These are phyloP conservation scores for Lepidothrix coronata DNA, from an alignment of 2,113 vertebrate genomes.

Conservation along the genomic window DNA sequence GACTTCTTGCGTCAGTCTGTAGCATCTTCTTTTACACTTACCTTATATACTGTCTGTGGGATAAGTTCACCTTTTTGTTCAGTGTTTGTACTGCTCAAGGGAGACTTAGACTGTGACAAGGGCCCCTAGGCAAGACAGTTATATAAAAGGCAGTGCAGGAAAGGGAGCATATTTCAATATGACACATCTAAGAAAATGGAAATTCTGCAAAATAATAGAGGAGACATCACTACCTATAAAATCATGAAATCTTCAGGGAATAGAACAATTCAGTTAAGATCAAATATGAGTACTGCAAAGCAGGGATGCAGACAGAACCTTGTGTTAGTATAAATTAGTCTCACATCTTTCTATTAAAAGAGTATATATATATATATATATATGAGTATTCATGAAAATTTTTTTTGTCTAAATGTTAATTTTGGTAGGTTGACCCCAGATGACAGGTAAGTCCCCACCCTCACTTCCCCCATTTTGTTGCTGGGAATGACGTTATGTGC, in stretches of 20 bases:
- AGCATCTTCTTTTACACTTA: background rate
- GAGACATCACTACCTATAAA: background rate
- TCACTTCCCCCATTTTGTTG: fast-evolving
- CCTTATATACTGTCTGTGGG: background rate
- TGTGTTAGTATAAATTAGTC: background rate
- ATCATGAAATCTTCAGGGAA: background rate
- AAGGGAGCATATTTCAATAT: background rate
- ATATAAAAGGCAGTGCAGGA: background rate
- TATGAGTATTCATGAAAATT: background rate
- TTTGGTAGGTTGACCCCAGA: background rate
- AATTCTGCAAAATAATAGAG: background rate
- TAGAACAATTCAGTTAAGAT: background rate
- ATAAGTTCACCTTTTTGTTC: background rate
- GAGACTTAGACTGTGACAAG: background rate
- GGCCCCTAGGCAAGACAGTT: background rate
- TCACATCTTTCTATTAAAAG: background rate
- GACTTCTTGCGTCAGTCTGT: background rate
- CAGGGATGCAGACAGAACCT: background rate
- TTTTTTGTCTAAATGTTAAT: background rate
- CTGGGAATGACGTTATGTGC: fast-evolving
- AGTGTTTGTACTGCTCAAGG: background rate
- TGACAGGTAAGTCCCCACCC: background rate
- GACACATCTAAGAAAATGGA: background rate
- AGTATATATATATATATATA: too few relatives aligned
- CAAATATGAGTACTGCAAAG: background rate